phyloP scores from a whole-genome alignment of 2,113 vertebrate genomes.

The Oncorhynchus keta region DNA sequence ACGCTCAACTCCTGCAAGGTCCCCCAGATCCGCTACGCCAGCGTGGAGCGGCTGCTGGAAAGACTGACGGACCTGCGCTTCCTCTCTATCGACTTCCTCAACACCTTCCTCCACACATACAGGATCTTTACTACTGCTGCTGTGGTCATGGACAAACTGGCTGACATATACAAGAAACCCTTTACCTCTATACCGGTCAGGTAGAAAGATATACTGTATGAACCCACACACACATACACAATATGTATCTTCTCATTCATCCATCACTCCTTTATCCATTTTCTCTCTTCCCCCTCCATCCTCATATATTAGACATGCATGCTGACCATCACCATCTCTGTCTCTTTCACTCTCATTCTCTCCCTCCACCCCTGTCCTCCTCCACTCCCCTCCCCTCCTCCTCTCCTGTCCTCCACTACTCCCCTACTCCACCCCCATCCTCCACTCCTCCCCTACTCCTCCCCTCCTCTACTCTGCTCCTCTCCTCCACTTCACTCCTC shows the following conservation, averaged over 20 bases:
- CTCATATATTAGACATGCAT: conserved; percentile 19
- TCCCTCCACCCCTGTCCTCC: neutral
- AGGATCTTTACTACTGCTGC: conserved; percentile 89
- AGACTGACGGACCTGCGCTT: conserved; percentile 91
- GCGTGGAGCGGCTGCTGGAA: conserved; percentile 91
- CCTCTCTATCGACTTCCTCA: conserved; percentile 97
- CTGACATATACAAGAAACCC: conserved; percentile 90
- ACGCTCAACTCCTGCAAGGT: conserved; percentile 98
- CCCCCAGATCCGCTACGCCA: conserved; percentile 93
- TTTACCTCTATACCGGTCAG: conserved; percentile 93
- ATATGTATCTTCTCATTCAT: neutral
- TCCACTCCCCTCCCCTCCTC: neutral
- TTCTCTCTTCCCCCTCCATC: neutral
- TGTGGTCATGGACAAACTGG: conserved; percentile 90
- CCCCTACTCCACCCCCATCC: conserved; percentile 32
- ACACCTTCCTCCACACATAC: conserved; percentile 97
- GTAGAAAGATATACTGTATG: conserved; percentile 54
- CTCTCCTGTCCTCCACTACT: conserved; percentile 59
- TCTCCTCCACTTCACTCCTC: neutral
- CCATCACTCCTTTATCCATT: neutral
- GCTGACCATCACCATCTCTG: neutral
- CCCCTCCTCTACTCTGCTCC: neutral
- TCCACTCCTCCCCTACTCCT: conserved; percentile 37
- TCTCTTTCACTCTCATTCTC: conserved; percentile 18
- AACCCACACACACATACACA: conserved; percentile 14